Evolutionary conservation across 2,888 invertebrate genomes (phyloP).

Genomic region (Lithodes maja): DNA sequence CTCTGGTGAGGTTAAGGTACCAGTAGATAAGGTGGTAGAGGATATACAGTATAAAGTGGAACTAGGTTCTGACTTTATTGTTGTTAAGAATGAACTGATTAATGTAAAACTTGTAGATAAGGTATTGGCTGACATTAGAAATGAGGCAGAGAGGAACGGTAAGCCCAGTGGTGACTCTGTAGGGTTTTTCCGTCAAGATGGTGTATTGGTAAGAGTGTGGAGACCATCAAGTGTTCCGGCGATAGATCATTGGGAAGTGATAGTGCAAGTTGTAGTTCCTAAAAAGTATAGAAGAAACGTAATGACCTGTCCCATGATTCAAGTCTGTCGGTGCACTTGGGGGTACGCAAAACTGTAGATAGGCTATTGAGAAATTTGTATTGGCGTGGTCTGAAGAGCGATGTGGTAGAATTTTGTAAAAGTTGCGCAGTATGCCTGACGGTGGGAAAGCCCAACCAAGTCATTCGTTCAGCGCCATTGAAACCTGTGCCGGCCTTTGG

Average conservation of each 20-base stretch:
- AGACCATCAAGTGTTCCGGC: not conserved
- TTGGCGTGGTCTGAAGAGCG: not conserved
- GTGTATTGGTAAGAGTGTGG: slow-evolving; percentile 1
- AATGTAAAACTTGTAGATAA: not conserved
- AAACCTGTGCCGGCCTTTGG: too few species aligned
- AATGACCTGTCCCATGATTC: not conserved
- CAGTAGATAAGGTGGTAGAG: too few species aligned
- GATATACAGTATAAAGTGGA: not conserved
- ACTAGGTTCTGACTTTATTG: not conserved
- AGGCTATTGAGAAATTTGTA: not conserved
- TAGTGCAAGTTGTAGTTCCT: not conserved
- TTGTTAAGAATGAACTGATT: not conserved
- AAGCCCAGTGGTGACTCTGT: not conserved
- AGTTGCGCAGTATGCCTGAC: too few species aligned
- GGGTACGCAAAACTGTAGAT: not conserved
- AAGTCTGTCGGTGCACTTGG: not conserved
- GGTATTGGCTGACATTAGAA: not conserved
- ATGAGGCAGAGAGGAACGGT: not conserved
- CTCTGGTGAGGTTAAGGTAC: too few species aligned
- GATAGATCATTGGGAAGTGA: slow-evolving; percentile 1
- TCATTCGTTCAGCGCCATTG: too few species aligned
- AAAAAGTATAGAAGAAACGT: not conserved
- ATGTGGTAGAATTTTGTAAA: too few species aligned
- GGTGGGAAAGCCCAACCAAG: too few species aligned
- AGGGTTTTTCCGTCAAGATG: not conserved